These are phyloP conservation scores for Otolemur crassicaudatus DNA, from an alignment of 2,797 vertebrate species.

Conservation along the genomic window DNA sequence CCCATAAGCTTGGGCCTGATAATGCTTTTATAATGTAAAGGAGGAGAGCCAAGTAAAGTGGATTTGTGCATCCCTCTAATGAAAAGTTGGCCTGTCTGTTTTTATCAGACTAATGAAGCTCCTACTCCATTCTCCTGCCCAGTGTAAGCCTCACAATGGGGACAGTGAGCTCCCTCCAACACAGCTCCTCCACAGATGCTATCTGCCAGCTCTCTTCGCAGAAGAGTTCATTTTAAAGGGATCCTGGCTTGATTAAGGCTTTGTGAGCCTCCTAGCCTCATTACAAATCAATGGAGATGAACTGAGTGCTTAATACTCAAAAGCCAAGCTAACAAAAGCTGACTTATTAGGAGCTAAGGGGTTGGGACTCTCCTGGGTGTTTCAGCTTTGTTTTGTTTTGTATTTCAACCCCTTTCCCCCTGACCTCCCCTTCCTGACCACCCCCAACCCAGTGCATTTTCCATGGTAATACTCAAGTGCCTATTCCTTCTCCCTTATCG, in stretches of 20 bases:
- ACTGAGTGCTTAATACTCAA: constrained; percentile 73
- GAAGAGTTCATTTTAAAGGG: constrained; percentile 75
- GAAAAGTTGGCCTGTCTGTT: constrained; percentile 69
- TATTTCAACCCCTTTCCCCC: not conserved
- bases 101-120: constrained; percentile 70
- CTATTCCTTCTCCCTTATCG: not conserved
- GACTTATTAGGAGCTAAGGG: constrained; percentile 54
- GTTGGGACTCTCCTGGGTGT: constrained; percentile 51
- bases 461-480: not conserved
- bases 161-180: constrained; percentile 48
- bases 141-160: constrained; percentile 40
- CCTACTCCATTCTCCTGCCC: constrained; percentile 48
- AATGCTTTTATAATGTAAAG: constrained; percentile 69
- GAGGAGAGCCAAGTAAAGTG: constrained; percentile 20
- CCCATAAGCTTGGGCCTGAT: constrained; percentile 67
- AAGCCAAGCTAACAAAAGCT: constrained; percentile 72
- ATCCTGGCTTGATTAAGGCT: constrained; percentile 70
- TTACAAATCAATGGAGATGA: constrained; percentile 72
- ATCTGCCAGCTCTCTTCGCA: constrained; percentile 68
- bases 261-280: constrained; percentile 74
- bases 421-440: not conserved
- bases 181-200: constrained; percentile 63
- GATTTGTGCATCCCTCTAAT: constrained; percentile 74
- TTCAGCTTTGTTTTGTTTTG: constrained; percentile 54
- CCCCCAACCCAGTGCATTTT: not conserved